Evolutionary conservation across 2,797 vertebrate species (phyloP).

Genomic region (Garrulus glandarius): DNA sequence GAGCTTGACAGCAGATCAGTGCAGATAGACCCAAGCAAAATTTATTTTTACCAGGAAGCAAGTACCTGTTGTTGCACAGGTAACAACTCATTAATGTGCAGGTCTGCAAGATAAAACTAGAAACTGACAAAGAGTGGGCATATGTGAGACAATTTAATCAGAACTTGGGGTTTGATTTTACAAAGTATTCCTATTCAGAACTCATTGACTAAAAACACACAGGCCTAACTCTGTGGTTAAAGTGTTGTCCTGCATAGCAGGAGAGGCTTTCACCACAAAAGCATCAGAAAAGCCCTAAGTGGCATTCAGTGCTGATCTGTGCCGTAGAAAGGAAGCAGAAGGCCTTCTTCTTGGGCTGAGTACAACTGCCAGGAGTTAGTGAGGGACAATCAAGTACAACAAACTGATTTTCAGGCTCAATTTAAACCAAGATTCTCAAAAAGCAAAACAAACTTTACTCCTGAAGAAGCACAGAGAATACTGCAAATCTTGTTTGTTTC

Average conservation of each 20-base stretch:
- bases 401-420: background rate
- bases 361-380: background rate
- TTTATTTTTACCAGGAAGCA: background rate
- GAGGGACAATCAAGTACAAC: background rate
- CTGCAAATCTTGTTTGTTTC: background rate
- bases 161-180: background rate
- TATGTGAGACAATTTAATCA: background rate
- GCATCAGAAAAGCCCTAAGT: background rate
- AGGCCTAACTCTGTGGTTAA: background rate
- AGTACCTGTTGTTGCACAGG: background rate
- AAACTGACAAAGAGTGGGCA: accelerated
- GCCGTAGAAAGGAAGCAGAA: background rate
- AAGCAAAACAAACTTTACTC: background rate
- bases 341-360: background rate
- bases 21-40: background rate
- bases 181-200: background rate
- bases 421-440: background rate
- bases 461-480: background rate
- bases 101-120: background rate
- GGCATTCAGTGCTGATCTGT: background rate
- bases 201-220: background rate
- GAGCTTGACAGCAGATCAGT: background rate
- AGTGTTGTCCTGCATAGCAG: background rate
- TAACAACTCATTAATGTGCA: background rate
- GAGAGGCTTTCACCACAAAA: background rate